Conservation (phyloP, 2,888 invertebrate genomes). For the Onchidella celtica region DNA sequence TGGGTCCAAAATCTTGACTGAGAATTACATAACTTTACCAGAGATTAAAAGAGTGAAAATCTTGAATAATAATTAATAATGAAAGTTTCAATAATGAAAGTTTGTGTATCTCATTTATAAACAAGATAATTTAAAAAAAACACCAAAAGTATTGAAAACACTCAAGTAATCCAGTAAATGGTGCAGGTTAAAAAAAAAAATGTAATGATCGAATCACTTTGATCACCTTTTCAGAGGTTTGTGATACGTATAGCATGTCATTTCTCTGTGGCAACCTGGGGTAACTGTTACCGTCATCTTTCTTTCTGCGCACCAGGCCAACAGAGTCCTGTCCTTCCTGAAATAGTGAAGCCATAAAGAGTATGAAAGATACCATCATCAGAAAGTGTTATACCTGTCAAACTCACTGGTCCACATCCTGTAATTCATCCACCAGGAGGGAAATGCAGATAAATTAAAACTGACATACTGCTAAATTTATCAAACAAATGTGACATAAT, state of each 20-base stretch:
- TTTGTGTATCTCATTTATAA: too few species aligned
- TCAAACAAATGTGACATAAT: too few species aligned
- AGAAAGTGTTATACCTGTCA: too few species aligned
- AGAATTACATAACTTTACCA: not conserved
- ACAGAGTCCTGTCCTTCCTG: not conserved
- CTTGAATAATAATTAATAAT: too few species aligned
- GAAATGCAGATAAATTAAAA: not conserved
- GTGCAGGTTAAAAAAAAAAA: too few species aligned
- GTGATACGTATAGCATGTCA: slow-evolving; percentile 12
- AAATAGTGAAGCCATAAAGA: not conserved
- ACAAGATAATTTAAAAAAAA: not conserved
- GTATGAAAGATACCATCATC: not conserved
- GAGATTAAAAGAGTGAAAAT: not conserved
- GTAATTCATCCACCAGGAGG: not conserved
- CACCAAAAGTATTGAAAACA: not conserved
- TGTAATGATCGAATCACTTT: not conserved
- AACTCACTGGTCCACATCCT: too few species aligned
- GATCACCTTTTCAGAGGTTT: slow-evolving; percentile 11
- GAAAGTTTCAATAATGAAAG: too few species aligned
- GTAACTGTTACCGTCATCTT: slow-evolving; percentile 26
- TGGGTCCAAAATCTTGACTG: too few species aligned
- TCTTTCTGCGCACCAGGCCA: not conserved
- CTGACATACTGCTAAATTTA: too few species aligned
- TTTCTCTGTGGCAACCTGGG: not conserved
- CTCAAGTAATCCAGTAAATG: not conserved